A percentile compares a stretch with the other conserved stretches of the same genome.
phyloP scores from a whole-genome alignment of 2,888 invertebrate genomes.

The Sepioteuthis lessoniana region DNA sequence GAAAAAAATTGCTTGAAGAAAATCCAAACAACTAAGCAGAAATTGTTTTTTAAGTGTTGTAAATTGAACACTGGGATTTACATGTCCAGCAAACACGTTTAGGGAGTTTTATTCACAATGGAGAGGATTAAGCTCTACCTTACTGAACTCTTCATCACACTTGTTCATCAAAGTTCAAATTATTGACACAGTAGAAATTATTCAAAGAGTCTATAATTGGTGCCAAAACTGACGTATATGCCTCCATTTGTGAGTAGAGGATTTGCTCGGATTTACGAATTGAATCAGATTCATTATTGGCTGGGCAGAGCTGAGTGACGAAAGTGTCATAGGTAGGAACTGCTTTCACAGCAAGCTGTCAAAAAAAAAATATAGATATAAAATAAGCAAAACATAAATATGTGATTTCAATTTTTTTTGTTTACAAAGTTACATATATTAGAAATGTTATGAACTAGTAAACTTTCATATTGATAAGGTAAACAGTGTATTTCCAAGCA shows the following conservation, averaged over 20 bases:
- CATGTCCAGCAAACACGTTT: not conserved
- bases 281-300: slow-evolving; percentile 52
- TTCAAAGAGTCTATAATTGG: slow-evolving; percentile 60
- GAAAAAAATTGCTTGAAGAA: not conserved
- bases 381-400: no score
- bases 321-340: slow-evolving; percentile 67
- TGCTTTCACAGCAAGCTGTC: slow-evolving; percentile 70
- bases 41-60: not conserved
- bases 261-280: slow-evolving; percentile 49
- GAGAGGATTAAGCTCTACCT: not conserved
- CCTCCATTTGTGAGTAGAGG: slow-evolving; percentile 63
- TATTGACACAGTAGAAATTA: slow-evolving; percentile 62
- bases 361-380: slow-evolving; percentile 41
- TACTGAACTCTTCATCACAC: slow-evolving; percentile 48
- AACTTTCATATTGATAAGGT: no score
- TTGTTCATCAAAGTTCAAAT: slow-evolving; percentile 62
- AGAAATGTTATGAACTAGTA: no score
- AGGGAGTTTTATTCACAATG: not conserved
- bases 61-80: not conserved
- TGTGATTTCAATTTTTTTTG: no score
- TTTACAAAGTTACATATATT: no score
- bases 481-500: no score
- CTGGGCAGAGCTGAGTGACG: slow-evolving; percentile 60
- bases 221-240: slow-evolving; percentile 60
- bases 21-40: slow-evolving; percentile 6